These are phyloP conservation scores for Boleophthalmus pectinirostris DNA, from an alignment of 2,113 vertebrate species.

Conservation along the genomic window DNA sequence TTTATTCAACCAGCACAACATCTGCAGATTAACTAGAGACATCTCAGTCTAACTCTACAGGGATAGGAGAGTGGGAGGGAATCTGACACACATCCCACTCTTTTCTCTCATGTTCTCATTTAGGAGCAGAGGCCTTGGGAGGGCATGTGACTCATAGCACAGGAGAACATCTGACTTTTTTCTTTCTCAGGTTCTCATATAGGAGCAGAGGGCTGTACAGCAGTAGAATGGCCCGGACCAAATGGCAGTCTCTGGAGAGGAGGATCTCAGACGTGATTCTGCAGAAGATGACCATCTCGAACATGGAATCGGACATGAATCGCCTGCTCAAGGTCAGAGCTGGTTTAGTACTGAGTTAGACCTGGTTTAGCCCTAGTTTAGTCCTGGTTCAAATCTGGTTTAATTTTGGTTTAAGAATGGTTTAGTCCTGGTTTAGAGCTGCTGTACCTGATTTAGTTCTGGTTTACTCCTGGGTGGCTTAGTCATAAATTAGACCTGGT, in stretches of 20 bases:
- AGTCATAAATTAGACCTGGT: background rate
- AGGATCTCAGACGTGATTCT: constrained; percentile 93
- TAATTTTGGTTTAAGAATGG: background rate
- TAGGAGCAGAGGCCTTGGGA: no score
- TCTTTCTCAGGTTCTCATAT: constrained; percentile 80
- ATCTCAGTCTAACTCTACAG: no score
- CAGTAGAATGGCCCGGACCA: constrained; percentile 87
- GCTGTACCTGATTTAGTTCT: background rate
- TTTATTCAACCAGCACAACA: no score
- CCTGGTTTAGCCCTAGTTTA: background rate
- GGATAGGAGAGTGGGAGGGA: no score
- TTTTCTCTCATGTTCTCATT: no score
- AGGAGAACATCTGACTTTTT: background rate
- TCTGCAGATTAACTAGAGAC: no score
- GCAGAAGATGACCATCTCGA: constrained; percentile 98
- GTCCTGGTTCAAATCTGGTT: background rate
- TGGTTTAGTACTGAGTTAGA: background rate
- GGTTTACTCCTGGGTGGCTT: background rate
- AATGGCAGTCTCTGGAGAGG: constrained; percentile 94
- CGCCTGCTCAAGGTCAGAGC: constrained; percentile 87
- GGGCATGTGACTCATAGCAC: no score
- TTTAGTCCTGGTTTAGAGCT: background rate
- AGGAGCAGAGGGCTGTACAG: constrained; percentile 84
- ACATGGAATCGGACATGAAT: constrained; percentile 98
- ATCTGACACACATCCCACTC: no score